phyloP scores from a whole-genome alignment of 2,888 invertebrate genomes.

The Leptopilina syphax region DNA sequence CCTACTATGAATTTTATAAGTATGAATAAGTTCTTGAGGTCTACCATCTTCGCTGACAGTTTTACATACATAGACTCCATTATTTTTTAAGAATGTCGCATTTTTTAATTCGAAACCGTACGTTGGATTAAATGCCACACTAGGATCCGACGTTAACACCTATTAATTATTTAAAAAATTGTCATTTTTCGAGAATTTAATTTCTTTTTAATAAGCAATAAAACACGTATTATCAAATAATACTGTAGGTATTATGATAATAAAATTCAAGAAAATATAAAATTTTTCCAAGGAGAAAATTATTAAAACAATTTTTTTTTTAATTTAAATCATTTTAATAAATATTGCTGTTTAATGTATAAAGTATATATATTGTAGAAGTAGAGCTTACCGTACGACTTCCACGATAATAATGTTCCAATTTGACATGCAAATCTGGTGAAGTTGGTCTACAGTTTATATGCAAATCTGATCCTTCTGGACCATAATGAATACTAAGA shows the following conservation, averaged over 20 bases:
- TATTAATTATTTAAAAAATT: neutral
- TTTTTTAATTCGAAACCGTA: conserved; percentile 24
- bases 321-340: no score
- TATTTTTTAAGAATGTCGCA: neutral
- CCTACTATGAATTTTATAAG: conserved; percentile 24
- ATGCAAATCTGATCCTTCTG: conserved; percentile 33
- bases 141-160: conserved; percentile 9
- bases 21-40: conserved; percentile 16
- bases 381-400: neutral
- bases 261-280: no score
- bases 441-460: conserved; percentile 34
- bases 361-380: neutral
- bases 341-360: no score
- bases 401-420: conserved; percentile 28
- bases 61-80: conserved; percentile 14
- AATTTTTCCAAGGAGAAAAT: neutral
- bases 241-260: no score
- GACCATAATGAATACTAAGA: conserved; percentile 27
- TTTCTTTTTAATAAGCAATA: neutral
- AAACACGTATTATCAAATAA: no score
- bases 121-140: conserved; percentile 25
- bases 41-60: conserved; percentile 4
- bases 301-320: neutral
- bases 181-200: neutral
- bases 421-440: conserved; percentile 23